Conservation (phyloP, 2,888 invertebrate genomes). For the Epistrophella euchroma region DNA sequence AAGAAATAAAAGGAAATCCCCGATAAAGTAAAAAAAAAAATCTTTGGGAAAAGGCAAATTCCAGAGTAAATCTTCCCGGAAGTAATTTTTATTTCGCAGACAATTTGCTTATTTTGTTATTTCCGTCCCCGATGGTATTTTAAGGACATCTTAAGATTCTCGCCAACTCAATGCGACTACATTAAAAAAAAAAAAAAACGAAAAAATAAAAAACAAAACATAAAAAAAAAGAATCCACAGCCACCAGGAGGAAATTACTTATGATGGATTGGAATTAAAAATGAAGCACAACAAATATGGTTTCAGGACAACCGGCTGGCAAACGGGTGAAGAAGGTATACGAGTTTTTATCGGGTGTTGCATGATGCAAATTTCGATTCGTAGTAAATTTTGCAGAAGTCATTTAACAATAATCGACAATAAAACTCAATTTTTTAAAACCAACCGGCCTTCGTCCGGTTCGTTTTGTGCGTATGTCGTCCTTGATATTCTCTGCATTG, state of each 20-base stretch:
- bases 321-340: neutral
- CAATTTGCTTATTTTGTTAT: conserved; percentile 84
- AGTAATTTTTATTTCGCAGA: conserved; percentile 84
- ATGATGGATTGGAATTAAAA: conserved; percentile 76
- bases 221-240: conserved; percentile 43
- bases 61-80: conserved; percentile 78
- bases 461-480: conserved; percentile 31
- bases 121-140: conserved; percentile 80
- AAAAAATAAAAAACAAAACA: neutral
- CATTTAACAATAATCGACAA: conserved; percentile 77
- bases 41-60: conserved; percentile 65
- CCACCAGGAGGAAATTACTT: conserved; percentile 71
- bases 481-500: conserved; percentile 36
- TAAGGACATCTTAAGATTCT: conserved; percentile 50
- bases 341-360: neutral
- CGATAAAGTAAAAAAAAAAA: conserved; percentile 25
- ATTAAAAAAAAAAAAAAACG: conserved; percentile 29
- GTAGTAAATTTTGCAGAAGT: conserved; percentile 78
- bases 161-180: conserved; percentile 32
- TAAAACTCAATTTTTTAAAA: conserved; percentile 69
- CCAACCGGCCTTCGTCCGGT: conserved; percentile 12
- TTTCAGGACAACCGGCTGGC: conserved; percentile 11
- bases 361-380: conserved; percentile 59
- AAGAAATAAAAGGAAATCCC: conserved; percentile 35
- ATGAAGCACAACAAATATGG: conserved; percentile 45